These are phyloP conservation scores for Rhea pennata DNA, from an alignment of 2,113 vertebrate species.

Conservation along the genomic window DNA sequence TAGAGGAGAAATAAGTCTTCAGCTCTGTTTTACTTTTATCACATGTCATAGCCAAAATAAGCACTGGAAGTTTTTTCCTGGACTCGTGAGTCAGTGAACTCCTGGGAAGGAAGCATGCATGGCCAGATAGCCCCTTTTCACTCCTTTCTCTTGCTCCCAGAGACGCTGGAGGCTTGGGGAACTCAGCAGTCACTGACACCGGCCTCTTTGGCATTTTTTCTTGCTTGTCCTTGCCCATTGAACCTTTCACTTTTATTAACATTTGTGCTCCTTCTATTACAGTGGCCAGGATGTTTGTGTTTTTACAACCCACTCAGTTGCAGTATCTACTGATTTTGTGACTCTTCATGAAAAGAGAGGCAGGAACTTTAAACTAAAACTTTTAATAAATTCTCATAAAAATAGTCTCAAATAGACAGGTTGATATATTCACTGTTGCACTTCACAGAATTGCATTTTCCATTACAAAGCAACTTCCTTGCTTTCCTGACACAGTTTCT, in stretches of 20 bases:
- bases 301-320: neutral
- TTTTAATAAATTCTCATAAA: neutral
- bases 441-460: slow-evolving; percentile 50
- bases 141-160: neutral
- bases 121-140: neutral
- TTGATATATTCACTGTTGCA: neutral
- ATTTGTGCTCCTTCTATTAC: neutral
- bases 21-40: neutral
- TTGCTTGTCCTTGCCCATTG: neutral
- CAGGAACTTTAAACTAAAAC: neutral
- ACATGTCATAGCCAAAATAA: neutral
- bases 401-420: neutral
- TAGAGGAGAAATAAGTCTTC: neutral
- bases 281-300: neutral
- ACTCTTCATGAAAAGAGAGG: neutral
- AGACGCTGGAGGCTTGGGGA: neutral
- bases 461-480: neutral
- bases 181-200: neutral
- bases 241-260: neutral
- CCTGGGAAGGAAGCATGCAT: neutral
- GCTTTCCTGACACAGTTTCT: neutral
- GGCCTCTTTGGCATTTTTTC: neutral
- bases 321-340: neutral
- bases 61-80: neutral
- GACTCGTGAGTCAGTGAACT: neutral